Evolutionary conservation across 2,888 invertebrate genomes (phyloP).

Genomic region (Scelioninae gen. 2): DNA sequence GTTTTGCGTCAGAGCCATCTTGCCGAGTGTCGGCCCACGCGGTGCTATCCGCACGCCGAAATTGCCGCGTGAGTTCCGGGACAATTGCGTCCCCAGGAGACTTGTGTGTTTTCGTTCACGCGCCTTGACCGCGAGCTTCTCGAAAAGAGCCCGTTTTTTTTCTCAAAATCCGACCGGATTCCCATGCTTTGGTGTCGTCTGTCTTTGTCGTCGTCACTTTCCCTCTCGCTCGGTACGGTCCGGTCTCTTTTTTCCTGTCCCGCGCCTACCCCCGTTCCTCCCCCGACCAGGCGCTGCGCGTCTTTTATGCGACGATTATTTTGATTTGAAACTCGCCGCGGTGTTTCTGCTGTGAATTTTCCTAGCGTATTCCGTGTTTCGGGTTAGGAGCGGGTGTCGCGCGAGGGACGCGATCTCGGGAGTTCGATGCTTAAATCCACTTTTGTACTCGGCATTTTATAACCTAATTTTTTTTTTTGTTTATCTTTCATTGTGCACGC

Average conservation of each 20-base stretch:
- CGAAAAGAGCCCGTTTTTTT: no score
- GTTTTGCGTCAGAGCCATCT: conserved; percentile 60
- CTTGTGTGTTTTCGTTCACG: no score
- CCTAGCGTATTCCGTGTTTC: not conserved
- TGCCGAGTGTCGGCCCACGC: conserved; percentile 44
- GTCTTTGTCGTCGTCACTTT: not conserved
- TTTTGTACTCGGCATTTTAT: not conserved
- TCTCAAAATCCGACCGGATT: not conserved
- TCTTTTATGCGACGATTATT: conserved; percentile 12
- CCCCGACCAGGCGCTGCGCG: conserved; percentile 11
- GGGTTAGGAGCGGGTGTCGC: no score
- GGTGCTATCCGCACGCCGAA: conserved; percentile 1
- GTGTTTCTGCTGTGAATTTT: not conserved
- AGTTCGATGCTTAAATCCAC: not conserved
- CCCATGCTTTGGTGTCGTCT: not conserved
- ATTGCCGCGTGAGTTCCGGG: not conserved
- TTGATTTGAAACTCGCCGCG: conserved; percentile 1
- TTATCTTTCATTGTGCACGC: conserved; percentile 4
- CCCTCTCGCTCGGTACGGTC: conserved; percentile 3
- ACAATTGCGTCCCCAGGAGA: not conserved
- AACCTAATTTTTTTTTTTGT: conserved; percentile 28
- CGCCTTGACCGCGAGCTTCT: no score
- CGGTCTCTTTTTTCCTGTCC: conserved; percentile 12
- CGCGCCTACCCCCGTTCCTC: conserved; percentile 12
- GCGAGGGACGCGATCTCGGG: no score